Conservation (phyloP, 1,140 invertebrate species). For the Drosophila mauritiana region DNA sequence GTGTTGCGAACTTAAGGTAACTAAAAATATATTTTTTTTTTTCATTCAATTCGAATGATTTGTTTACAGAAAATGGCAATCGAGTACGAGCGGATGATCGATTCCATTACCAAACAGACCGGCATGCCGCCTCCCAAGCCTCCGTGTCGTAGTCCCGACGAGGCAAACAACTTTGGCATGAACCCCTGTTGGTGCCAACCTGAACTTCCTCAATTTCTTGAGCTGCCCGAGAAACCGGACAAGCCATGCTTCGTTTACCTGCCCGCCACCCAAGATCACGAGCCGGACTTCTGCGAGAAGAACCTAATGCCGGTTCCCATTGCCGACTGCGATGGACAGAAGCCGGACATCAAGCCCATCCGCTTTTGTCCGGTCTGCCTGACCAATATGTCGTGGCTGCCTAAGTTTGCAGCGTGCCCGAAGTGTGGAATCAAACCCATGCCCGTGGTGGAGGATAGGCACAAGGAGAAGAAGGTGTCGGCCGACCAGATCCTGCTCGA, state of each 20-base stretch:
- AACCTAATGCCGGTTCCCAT: constrained; percentile 30
- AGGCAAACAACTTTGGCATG: constrained; percentile 18
- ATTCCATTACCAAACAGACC: constrained; percentile 32
- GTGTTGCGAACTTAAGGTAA: constrained; percentile 52
- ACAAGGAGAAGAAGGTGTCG: constrained; percentile 41
- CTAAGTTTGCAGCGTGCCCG: constrained; percentile 65
- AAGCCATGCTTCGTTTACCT: constrained; percentile 32
- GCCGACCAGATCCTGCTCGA: constrained; percentile 65
- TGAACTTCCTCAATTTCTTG: neutral
- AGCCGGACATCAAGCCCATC: constrained; percentile 41
- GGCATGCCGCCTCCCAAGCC: constrained; percentile 5
- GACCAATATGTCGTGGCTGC: constrained; percentile 75
- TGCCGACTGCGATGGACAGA: constrained; percentile 16
- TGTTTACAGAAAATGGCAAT: constrained; percentile 51
- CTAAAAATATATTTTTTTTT: too few relatives aligned
- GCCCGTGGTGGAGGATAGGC: constrained; percentile 47
- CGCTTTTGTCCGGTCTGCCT: constrained; percentile 70
- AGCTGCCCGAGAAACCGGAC: constrained; percentile 9
- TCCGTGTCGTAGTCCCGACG: constrained; percentile 23
- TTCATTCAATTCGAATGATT: neutral
- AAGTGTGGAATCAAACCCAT: constrained; percentile 65
- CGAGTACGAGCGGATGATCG: constrained; percentile 51
- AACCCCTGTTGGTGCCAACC: constrained; percentile 9
- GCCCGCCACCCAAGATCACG: neutral
- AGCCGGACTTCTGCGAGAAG: constrained; percentile 11